Conservation (phyloP, 2,888 invertebrate species). For the Meteorus colon region DNA sequence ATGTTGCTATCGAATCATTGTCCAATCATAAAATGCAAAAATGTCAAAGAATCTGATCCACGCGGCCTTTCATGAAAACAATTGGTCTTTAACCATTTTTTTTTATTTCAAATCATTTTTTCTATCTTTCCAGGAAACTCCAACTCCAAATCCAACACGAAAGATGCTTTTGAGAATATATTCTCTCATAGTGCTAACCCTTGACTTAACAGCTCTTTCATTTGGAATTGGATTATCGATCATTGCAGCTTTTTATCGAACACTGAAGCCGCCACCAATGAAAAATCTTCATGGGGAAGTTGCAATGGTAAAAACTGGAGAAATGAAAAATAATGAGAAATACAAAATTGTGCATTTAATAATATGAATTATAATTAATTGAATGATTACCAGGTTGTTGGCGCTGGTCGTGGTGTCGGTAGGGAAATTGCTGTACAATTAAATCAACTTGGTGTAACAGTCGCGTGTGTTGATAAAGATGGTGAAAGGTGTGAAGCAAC, state of each 20-base stretch:
- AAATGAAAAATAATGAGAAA: constrained; percentile 23
- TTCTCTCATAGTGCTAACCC: constrained; percentile 75
- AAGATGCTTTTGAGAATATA: constrained; percentile 76
- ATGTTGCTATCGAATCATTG: too few species aligned
- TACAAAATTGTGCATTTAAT: constrained; percentile 16
- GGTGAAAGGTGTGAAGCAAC: constrained; percentile 75
- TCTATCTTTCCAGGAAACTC: constrained; percentile 41
- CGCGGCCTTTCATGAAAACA: too few species aligned
- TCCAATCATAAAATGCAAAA: too few species aligned
- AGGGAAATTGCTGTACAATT: constrained; percentile 78
- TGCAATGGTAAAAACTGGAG: constrained; percentile 79
- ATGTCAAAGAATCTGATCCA: too few species aligned
- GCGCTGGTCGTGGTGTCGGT: constrained; percentile 82
- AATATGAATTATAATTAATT: constrained; percentile 25
- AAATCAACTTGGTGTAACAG: constrained; percentile 76
- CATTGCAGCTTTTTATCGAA: constrained; percentile 74
- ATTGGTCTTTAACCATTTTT: too few species aligned
- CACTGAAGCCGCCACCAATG: constrained; percentile 76
- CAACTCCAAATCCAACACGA: constrained; percentile 65
- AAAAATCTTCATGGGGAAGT: constrained; percentile 79
- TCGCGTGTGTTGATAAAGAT: constrained; percentile 82
- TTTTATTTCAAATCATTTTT: neutral
- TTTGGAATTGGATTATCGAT: constrained; percentile 76
- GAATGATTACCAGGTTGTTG: constrained; percentile 76
- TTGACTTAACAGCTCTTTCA: constrained; percentile 76